phyloP scores from a whole-genome alignment of 2,113 vertebrate species.

The Mastomys natalensis region DNA sequence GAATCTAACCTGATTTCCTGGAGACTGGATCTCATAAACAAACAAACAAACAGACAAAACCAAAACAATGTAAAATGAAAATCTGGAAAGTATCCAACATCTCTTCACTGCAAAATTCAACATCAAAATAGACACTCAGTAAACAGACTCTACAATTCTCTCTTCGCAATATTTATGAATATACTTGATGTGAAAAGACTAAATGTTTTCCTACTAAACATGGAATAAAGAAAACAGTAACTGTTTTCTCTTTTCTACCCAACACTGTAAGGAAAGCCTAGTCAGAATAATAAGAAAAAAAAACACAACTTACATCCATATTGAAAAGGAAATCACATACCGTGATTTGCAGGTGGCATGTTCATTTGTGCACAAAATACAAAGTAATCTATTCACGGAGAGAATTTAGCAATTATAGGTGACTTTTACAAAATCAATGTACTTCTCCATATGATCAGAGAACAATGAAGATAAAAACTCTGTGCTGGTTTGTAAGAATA shows the following conservation, averaged over 20 bases:
- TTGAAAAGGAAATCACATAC: not conserved
- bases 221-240: not conserved
- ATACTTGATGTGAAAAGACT: not conserved
- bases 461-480: not conserved
- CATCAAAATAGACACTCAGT: not conserved
- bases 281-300: not conserved
- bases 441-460: not conserved
- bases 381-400: not conserved
- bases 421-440: constrained; percentile 7
- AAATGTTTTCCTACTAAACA: not conserved
- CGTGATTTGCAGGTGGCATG: not conserved
- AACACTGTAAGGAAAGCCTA: not conserved
- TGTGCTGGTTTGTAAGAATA: not conserved
- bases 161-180: not conserved
- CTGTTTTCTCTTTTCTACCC: not conserved
- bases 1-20: not conserved
- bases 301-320: not conserved
- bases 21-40: not conserved
- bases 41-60: not conserved
- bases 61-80: not conserved
- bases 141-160: not conserved
- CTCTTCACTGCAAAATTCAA: not conserved
- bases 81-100: not conserved
- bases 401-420: not conserved
- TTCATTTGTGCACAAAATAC: not conserved